Conservation (phyloP, 2,113 vertebrate species). For the Nothocercus julius region DNA sequence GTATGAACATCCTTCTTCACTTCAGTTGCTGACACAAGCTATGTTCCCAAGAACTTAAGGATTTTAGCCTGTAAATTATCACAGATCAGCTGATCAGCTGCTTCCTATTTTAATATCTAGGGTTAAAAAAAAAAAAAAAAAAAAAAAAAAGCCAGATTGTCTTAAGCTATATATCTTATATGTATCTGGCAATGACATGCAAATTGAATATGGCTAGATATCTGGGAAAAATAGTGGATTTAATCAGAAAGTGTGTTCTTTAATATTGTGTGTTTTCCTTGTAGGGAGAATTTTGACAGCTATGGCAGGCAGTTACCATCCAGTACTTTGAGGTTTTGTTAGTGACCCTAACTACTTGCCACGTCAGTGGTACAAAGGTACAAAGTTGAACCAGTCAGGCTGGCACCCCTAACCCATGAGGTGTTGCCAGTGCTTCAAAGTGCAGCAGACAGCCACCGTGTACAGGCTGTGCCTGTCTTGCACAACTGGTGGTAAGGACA, state of each 20-base stretch:
- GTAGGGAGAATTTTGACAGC: neutral
- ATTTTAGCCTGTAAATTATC: neutral
- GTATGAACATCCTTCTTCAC: conserved; percentile 3
- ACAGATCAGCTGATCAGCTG: neutral
- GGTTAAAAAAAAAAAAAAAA: neutral
- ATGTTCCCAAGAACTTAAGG: conserved; percentile 54
- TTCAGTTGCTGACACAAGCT: neutral
- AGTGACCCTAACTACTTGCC: neutral
- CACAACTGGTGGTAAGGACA: accelerated
- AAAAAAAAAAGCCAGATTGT: neutral
- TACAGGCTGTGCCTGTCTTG: accelerated
- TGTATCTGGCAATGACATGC: neutral
- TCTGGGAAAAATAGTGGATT: neutral
- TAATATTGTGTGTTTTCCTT: neutral
- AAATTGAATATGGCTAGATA: accelerated
- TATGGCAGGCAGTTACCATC: neutral
- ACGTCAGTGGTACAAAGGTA: neutral
- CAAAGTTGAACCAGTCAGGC: neutral
- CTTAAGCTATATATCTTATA: neutral
- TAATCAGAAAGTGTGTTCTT: neutral
- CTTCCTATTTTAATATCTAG: neutral
- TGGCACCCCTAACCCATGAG: accelerated
- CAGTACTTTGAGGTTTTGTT: neutral
- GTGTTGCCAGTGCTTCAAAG: no score
- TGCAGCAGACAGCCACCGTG: accelerated